These are phyloP conservation scores for Harmothoe impar DNA, from an alignment of 2,888 invertebrate species.

Conservation along the genomic window DNA sequence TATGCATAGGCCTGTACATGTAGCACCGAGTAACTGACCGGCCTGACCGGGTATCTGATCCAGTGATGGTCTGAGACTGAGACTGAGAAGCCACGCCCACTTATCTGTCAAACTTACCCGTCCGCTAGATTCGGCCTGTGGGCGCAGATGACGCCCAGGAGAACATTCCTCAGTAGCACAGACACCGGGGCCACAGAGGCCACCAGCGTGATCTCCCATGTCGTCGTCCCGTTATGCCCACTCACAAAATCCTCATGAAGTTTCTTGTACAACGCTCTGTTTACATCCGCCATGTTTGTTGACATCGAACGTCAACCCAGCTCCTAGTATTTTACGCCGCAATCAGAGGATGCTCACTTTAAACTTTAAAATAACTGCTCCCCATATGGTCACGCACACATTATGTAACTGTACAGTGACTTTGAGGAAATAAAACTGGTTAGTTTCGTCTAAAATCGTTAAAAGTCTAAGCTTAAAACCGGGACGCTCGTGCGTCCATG, in stretches of 20 bases:
- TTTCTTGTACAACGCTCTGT: slow-evolving; percentile 46
- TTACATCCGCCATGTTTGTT: slow-evolving; percentile 49
- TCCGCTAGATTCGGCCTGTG: not conserved
- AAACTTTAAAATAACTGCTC: too few relatives aligned
- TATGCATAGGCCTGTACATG: too few relatives aligned
- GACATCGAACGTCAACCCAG: not conserved
- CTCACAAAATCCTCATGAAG: slow-evolving; percentile 69
- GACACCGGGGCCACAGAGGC: slow-evolving; percentile 60
- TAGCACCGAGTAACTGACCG: too few relatives aligned
- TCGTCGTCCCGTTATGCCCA: slow-evolving; percentile 67
- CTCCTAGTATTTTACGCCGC: too few relatives aligned
- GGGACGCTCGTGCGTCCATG: slow-evolving; percentile 24
- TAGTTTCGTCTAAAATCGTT: too few relatives aligned
- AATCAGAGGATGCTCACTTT: too few relatives aligned
- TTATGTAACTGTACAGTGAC: too few relatives aligned
- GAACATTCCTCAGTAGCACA: slow-evolving; percentile 64
- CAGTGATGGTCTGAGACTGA: too few relatives aligned
- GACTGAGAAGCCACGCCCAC: too few relatives aligned
- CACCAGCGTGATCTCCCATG: slow-evolving; percentile 67
- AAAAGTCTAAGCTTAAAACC: not conserved
- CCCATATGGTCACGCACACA: too few relatives aligned
- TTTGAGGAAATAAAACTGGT: too few relatives aligned
- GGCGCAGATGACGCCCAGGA: not conserved
- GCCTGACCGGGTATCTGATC: too few relatives aligned
- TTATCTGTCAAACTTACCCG: not conserved